Base-by-base conservation (phyloP, 2,113 vertebrate genomes). In the Rallus limicola region DNA sequence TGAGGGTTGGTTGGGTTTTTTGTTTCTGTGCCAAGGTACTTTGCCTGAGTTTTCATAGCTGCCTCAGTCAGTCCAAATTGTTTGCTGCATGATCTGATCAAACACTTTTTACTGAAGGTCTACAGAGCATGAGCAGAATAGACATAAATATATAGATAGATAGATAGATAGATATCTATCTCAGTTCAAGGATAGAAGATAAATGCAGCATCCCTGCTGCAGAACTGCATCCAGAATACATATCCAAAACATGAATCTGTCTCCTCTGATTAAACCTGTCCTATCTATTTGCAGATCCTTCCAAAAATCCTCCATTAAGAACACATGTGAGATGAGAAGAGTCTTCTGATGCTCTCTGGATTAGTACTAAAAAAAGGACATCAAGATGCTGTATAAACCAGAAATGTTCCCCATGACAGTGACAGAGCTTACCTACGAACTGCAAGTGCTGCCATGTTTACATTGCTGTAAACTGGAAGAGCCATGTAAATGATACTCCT, bases 271-370 rank as follows among this genome's bases (percentile, higher is more conserved):
- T 86, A 72, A 74, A 62, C 36, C 20, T 77, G 31, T 77, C 60
- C 56, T 96, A 8, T 94, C n/a, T 93, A n/a, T 90, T 96, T 93
- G 50, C 98, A 99, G 99, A 94, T 95, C 97, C 97, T 71, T 88
- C 98, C 84, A 98, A 98, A 97, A 98, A 98, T 48, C 94, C 98
- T 92, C 97, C 97, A 78, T 94, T 99, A 92, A 98, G 98, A 98
- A 98, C 98, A 96, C 97, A 96, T 5, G 97, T 98, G 87, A 96
- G 98, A 98, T 98, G 95, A 96, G 95, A 94, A 79, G 74, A 46
- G 40, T 88, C 96, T 7, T 13, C 60, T 56, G 56, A 42, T 58
- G 67, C 23, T 70, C 34, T 60, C 79, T 81, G 88, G 71, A 71
- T 80, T 88, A n/a, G 5, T 21, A 23, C 23, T 64, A 28, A 52